These are phyloP conservation scores for Drosophila neotestacea DNA, from an alignment of 2,888 invertebrate genomes.

Conservation along the genomic window DNA sequence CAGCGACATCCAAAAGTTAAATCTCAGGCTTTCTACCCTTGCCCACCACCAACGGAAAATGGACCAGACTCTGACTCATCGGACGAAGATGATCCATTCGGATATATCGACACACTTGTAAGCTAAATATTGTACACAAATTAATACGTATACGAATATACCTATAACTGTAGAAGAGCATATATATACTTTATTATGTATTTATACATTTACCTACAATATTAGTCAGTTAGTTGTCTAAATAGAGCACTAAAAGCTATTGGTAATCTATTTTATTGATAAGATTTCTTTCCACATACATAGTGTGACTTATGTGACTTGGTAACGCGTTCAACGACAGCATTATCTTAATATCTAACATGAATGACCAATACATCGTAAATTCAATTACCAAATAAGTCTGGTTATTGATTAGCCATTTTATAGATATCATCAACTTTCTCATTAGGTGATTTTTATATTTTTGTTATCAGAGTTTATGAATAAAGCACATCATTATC, in stretches of 20 bases:
- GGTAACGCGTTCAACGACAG: slow-evolving; percentile 29
- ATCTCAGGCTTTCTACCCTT: slow-evolving; percentile 85
- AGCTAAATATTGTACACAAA: slow-evolving; percentile 55
- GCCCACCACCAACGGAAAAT: slow-evolving; percentile 84
- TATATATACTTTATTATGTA: neutral
- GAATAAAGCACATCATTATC: slow-evolving; percentile 9
- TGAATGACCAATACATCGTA: slow-evolving; percentile 24
- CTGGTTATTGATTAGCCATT: slow-evolving; percentile 27
- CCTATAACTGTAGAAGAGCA: neutral
- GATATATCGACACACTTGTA: slow-evolving; percentile 85
- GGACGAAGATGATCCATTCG: slow-evolving; percentile 84
- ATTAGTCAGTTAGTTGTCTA: neutral
- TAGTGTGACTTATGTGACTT: slow-evolving; percentile 1
- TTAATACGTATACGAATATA: neutral
- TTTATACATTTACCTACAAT: neutral
- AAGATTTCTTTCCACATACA: slow-evolving; percentile 37
- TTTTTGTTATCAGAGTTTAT: slow-evolving; percentile 20
- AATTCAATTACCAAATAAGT: slow-evolving; percentile 27
- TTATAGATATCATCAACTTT: slow-evolving; percentile 24
- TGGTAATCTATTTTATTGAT: slow-evolving; percentile 49
- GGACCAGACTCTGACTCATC: slow-evolving; percentile 82
- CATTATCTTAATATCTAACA: slow-evolving; percentile 54
- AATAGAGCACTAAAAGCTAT: neutral
- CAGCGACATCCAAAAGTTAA: slow-evolving; percentile 81
- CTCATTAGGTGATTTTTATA: slow-evolving; percentile 24